These are phyloP conservation scores for Eurois occulta DNA, from an alignment of 2,888 invertebrate genomes.

Conservation along the genomic window DNA sequence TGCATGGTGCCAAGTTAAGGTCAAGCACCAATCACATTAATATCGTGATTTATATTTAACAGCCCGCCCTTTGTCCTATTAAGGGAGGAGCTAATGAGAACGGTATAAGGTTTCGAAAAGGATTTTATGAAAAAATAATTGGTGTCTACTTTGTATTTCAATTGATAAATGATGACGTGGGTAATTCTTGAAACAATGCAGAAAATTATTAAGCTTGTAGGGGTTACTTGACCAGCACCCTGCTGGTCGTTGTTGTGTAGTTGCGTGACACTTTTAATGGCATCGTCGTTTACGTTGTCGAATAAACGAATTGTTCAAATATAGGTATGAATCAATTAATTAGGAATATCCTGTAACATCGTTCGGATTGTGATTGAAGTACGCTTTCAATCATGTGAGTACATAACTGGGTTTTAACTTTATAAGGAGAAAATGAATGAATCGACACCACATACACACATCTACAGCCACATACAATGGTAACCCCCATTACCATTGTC, in stretches of 20 bases:
- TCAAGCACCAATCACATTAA: slow-evolving; percentile 77
- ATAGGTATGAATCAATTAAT: background rate
- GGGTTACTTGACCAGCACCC: background rate
- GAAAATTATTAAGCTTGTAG: background rate
- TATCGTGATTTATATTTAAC: slow-evolving; percentile 82
- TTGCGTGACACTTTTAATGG: background rate
- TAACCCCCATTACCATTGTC: too few species aligned
- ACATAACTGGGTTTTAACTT: background rate
- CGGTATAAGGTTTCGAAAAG: slow-evolving; percentile 57
- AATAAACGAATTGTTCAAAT: background rate
- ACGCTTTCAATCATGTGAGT: too few species aligned
- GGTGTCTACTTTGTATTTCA: slow-evolving; percentile 32
- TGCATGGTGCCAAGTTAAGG: slow-evolving; percentile 73
- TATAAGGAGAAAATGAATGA: background rate
- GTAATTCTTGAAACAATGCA: background rate
- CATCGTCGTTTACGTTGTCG: background rate
- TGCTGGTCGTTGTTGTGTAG: too few species aligned
- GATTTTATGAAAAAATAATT: slow-evolving; percentile 34
- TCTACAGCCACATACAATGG: too few species aligned
- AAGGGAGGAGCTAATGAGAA: slow-evolving; percentile 73
- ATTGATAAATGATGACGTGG: slow-evolving; percentile 49
- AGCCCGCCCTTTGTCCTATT: slow-evolving; percentile 78
- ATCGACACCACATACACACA: background rate
- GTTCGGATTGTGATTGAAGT: background rate
- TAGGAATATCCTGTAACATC: background rate